These are phyloP conservation scores for Amyelois transitella DNA, from an alignment of 1,140 invertebrate genomes.

Conservation along the genomic window DNA sequence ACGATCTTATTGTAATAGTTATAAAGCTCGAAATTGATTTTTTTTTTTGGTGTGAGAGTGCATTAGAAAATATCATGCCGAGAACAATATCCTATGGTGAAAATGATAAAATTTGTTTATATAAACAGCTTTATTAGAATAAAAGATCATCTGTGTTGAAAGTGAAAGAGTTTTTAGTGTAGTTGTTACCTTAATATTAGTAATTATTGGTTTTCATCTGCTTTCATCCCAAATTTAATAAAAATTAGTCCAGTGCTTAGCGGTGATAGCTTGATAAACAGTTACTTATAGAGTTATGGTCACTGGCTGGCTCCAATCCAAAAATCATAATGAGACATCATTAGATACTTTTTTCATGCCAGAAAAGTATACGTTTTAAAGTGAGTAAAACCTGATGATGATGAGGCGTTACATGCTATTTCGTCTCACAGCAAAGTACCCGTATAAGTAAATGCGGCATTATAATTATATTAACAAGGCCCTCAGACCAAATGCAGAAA, in stretches of 20 bases:
- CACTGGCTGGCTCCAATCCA: no score
- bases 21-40: background rate
- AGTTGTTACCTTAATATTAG: no score
- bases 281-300: no score
- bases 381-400: no score
- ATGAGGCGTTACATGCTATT: background rate
- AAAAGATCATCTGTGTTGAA: background rate
- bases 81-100: conserved; percentile 62
- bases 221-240: no score
- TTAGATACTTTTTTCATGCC: no score
- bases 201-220: no score
- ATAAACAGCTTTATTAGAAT: background rate
- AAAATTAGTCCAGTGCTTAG: no score
- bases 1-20: background rate
- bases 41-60: background rate
- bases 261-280: no score
- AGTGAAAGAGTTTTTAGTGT: background rate
- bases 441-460: background rate
- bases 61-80: conserved; percentile 33
- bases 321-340: no score
- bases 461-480: background rate
- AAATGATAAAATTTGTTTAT: conserved; percentile 54
- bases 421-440: background rate
- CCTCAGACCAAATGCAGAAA: background rate
- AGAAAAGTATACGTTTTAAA: no score